Evolutionary conservation across 1,140 invertebrate species (phyloP).

Genomic region (Helicoverpa armigera): DNA sequence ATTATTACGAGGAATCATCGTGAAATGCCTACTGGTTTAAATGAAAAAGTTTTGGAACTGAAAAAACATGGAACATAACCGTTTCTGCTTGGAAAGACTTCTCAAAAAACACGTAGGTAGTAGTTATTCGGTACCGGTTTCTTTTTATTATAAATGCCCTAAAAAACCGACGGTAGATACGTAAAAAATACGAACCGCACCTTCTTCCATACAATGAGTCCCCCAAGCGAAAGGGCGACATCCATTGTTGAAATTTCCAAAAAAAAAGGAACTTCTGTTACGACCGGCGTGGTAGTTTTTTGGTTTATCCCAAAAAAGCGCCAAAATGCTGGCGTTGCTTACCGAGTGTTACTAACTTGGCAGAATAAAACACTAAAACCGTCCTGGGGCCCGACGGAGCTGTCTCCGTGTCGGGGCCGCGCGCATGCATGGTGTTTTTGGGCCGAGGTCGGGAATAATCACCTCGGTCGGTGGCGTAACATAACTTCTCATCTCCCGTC

Average conservation of each 20-base stretch:
- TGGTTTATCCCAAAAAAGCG: conserved; percentile 73
- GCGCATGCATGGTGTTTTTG: conserved; percentile 74
- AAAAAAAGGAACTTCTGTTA: conserved; percentile 65
- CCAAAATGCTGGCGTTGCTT: conserved; percentile 76
- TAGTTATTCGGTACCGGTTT: conserved; percentile 45
- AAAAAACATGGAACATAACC: background rate
- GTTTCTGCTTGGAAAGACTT: background rate
- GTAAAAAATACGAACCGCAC: conserved; percentile 55
- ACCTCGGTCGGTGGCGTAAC: conserved; percentile 84
- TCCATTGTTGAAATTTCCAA: conserved; percentile 75
- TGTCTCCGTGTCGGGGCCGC: conserved; percentile 54
- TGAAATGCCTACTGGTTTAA: background rate
- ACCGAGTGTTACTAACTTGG: conserved; percentile 71
- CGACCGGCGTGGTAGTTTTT: conserved; percentile 63
- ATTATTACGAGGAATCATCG: background rate
- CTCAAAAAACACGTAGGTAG: conserved; percentile 47
- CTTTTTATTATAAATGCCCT: conserved; percentile 44
- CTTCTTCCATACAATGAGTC: conserved; percentile 63
- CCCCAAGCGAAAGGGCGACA: conserved; percentile 70
- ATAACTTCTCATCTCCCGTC: conserved; percentile 80
- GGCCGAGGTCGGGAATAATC: conserved; percentile 79
- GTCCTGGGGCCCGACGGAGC: conserved; percentile 29
- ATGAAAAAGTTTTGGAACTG: background rate
- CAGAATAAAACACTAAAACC: conserved; percentile 53
- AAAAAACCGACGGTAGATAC: conserved; percentile 60